phyloP scores from a whole-genome alignment of 2,797 vertebrate genomes.

The Melanotaenia maccullochi region DNA sequence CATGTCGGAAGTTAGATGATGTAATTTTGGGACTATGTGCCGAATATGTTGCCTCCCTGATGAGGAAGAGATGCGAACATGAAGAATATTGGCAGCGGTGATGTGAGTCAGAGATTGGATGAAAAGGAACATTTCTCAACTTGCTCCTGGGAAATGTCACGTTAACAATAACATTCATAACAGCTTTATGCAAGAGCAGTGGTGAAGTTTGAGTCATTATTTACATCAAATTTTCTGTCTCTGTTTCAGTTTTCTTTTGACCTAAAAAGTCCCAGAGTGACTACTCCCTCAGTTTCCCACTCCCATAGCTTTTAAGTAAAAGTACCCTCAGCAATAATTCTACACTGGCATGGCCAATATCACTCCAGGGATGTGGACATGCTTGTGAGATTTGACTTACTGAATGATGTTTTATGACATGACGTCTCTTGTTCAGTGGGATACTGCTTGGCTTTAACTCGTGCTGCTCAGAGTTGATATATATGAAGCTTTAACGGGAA shows the following conservation, averaged over 20 bases:
- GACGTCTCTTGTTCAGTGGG: conserved; percentile 20
- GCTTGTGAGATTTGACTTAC: conserved; percentile 36
- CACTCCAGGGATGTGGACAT: conserved; percentile 27
- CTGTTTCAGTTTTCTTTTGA: conserved; percentile 42
- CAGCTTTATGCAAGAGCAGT: conserved; percentile 30
- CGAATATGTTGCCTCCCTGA: conserved; percentile 29
- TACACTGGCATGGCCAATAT: conserved; percentile 32
- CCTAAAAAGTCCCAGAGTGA: conserved; percentile 52
- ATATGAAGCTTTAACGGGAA: too few relatives aligned
- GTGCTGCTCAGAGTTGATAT: conserved; percentile 1
- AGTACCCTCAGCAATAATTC: conserved; percentile 38
- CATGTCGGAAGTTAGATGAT: conserved; percentile 38
- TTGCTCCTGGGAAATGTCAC: conserved; percentile 33
- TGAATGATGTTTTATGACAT: conserved; percentile 53
- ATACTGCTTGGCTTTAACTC: conserved; percentile 9
- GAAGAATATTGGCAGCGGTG: conserved; percentile 31
- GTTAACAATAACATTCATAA: conserved; percentile 22
- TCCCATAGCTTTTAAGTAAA: conserved; percentile 34
- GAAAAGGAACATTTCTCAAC: conserved; percentile 34
- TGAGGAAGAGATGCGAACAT: conserved; percentile 42
- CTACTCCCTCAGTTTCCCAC: neutral
- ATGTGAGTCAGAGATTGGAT: conserved; percentile 60
- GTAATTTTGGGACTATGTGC: conserved; percentile 16
- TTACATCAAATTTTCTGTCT: neutral
- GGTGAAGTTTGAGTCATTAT: conserved; percentile 21